These are phyloP conservation scores for Apamea crenata DNA, from an alignment of 2,888 invertebrate genomes.

Conservation along the genomic window DNA sequence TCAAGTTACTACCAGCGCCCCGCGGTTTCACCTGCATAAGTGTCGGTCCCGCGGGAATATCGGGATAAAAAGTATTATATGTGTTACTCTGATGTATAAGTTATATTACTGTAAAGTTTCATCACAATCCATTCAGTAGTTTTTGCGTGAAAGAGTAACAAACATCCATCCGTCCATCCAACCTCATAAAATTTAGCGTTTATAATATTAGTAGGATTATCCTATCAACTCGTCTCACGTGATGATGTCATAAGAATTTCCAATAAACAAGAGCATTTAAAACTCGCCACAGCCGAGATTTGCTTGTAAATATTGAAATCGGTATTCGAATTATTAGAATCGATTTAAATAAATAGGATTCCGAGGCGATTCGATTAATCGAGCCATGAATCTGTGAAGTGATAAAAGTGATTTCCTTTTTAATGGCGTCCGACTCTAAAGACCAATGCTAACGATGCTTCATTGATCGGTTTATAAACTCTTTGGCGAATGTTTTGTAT, in stretches of 20 bases:
- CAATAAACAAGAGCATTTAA: slow-evolving; percentile 47
- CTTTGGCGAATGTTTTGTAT: slow-evolving; percentile 28
- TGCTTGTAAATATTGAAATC: slow-evolving; percentile 39
- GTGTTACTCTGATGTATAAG: too few relatives aligned
- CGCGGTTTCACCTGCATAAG: too few relatives aligned
- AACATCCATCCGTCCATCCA: too few relatives aligned
- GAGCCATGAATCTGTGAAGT: slow-evolving; percentile 7
- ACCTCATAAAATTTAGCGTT: neutral
- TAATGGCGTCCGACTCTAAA: slow-evolving; percentile 12
- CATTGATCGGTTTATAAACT: slow-evolving; percentile 20
- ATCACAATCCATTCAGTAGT: too few relatives aligned
- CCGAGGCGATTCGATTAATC: slow-evolving; percentile 26
- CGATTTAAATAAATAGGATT: slow-evolving; percentile 53
- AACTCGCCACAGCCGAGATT: slow-evolving; percentile 29
- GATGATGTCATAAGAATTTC: slow-evolving; percentile 61
- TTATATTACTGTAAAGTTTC: too few relatives aligned
- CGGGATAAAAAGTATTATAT: too few relatives aligned
- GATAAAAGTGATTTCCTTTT: slow-evolving; percentile 43
- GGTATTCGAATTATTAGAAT: slow-evolving; percentile 44
- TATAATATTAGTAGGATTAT: slow-evolving; percentile 7
- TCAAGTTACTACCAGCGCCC: slow-evolving; percentile 7
- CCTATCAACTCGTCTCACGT: slow-evolving; percentile 30
- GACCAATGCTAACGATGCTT: slow-evolving; percentile 15
- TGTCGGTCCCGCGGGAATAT: too few relatives aligned
- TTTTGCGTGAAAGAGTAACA: neutral